Evolutionary conservation across 1,140 invertebrate species (phyloP).

Genomic region (Drosophila ironensis): DNA sequence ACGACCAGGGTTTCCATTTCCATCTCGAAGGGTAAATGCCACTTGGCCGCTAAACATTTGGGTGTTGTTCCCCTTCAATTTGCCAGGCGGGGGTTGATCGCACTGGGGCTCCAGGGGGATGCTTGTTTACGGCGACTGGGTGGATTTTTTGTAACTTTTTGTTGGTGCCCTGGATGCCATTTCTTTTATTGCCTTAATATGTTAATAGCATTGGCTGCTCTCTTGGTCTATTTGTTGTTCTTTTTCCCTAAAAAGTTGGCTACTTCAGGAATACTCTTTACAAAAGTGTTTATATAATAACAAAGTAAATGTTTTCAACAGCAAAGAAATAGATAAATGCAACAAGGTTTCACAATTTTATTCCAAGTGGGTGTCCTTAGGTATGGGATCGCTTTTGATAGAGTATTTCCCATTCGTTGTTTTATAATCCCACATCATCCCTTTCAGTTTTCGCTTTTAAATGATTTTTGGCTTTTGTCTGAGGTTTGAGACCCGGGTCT

Average conservation of each 20-base stretch:
- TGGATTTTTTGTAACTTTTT: slow-evolving; percentile 28
- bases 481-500: slow-evolving; percentile 21
- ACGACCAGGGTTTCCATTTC: slow-evolving; percentile 5
- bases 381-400: neutral
- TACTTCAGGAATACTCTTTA: neutral
- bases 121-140: slow-evolving; percentile 25
- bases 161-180: slow-evolving; percentile 70
- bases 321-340: no score
- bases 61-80: slow-evolving; percentile 37
- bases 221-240: slow-evolving; percentile 32
- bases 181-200: slow-evolving; percentile 81
- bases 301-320: neutral
- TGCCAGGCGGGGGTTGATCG: slow-evolving; percentile 3
- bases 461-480: slow-evolving; percentile 40
- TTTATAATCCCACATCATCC: neutral
- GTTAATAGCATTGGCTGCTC: slow-evolving; percentile 70
- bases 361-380: no score
- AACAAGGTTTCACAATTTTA: no score
- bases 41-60: slow-evolving; percentile 70
- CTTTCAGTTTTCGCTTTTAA: slow-evolving; percentile 32
- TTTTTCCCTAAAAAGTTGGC: slow-evolving; percentile 41
- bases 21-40: slow-evolving; percentile 61
- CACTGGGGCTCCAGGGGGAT: neutral
- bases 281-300: neutral
- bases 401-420: neutral